These are phyloP conservation scores for Xanthia togata DNA, from an alignment of 2,888 invertebrate genomes.

Conservation along the genomic window DNA sequence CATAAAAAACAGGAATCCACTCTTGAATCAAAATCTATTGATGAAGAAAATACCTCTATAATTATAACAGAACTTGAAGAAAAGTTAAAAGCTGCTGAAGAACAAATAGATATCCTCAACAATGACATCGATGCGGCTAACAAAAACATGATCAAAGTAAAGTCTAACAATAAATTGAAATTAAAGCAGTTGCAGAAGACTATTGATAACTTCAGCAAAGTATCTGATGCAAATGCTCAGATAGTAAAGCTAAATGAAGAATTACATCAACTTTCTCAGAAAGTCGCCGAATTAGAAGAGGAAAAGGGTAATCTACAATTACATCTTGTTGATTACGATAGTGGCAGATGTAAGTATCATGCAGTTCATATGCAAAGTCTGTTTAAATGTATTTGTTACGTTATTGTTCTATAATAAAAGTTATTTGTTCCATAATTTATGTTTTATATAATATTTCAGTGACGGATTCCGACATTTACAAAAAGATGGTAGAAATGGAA, in stretches of 20 bases:
- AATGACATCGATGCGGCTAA: constrained; percentile 94
- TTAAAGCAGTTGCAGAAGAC: constrained; percentile 94
- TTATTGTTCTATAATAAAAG: no score
- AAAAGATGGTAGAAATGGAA: constrained; percentile 87
- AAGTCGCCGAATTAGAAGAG: constrained; percentile 96
- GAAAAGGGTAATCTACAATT: constrained; percentile 97
- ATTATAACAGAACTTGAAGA: constrained; percentile 79
- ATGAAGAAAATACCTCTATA: constrained; percentile 51
- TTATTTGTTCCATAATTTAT: constrained; percentile 18
- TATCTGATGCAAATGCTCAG: constrained; percentile 92
- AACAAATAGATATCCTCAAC: constrained; percentile 90
- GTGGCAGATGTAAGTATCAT: constrained; percentile 91
- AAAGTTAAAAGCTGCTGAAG: constrained; percentile 84
- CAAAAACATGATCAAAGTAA: constrained; percentile 94
- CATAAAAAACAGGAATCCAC: constrained; percentile 40
- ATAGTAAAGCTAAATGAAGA: constrained; percentile 92
- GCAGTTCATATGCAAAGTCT: background rate
- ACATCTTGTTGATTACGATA: constrained; percentile 95
- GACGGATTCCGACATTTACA: constrained; percentile 88
- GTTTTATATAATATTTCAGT: constrained; percentile 75
- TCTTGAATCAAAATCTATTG: constrained; percentile 55
- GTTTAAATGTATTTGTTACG: background rate
- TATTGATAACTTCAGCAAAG: constrained; percentile 92
- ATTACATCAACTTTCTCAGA: constrained; percentile 92
- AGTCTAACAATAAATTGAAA: constrained; percentile 93